These are phyloP conservation scores for Microtus oregoni DNA, from an alignment of 2,113 vertebrate genomes.

Conservation along the genomic window DNA sequence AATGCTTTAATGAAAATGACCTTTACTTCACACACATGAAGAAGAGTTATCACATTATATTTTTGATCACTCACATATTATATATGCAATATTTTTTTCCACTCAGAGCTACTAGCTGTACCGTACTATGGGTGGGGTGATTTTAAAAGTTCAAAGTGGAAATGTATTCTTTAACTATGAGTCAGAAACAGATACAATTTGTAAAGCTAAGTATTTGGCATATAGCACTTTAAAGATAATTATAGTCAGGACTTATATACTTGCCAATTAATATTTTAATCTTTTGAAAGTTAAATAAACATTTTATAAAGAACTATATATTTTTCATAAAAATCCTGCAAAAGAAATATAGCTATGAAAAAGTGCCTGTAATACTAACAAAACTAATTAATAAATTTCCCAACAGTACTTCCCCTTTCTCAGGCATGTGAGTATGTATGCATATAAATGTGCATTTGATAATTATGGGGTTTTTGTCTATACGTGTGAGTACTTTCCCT, in stretches of 20 bases:
- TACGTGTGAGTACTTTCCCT: constrained; percentile 4
- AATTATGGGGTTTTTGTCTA: background rate
- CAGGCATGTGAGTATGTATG: background rate
- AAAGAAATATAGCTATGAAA: constrained; percentile 16
- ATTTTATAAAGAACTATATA: constrained; percentile 18
- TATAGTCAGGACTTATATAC: background rate
- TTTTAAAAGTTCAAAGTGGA: constrained; percentile 13
- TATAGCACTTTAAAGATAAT: constrained; percentile 19
- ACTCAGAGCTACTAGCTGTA: constrained; percentile 19
- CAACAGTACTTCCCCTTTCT: background rate
- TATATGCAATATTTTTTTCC: constrained; percentile 31
- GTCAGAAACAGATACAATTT: background rate
- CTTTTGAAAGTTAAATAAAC: background rate
- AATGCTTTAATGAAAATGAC: constrained; percentile 39
- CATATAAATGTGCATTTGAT: background rate
- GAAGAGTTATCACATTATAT: background rate
- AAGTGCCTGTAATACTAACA: background rate
- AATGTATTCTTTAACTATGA: constrained; percentile 1
- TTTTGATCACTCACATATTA: constrained; percentile 26
- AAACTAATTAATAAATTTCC: constrained; percentile 49
- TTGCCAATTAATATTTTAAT: constrained; percentile 35
- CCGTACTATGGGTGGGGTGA: background rate
- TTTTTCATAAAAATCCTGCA: background rate
- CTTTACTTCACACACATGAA: background rate
- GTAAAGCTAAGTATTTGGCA: constrained; percentile 19